phyloP scores from a whole-genome alignment of 64 coral and sea anemone species.

The Actinia equina region DNA sequence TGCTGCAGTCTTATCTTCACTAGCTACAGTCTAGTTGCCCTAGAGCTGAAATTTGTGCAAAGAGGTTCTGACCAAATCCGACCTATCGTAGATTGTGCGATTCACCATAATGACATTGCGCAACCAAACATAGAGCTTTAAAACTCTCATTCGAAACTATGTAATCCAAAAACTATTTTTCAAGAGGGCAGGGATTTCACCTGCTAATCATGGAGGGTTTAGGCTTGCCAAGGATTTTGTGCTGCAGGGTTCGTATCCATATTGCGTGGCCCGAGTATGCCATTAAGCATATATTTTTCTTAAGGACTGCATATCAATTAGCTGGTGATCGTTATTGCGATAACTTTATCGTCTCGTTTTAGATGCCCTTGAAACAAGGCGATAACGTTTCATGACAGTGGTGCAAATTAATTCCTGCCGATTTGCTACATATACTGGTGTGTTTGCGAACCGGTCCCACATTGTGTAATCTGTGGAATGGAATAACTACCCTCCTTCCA shows the following conservation, averaged over 20 bases:
- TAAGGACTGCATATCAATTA: not conserved
- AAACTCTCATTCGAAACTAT: not conserved
- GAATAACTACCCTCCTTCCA: not conserved
- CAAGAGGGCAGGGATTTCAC: not conserved
- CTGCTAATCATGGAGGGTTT: not conserved
- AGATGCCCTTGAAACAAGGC: not conserved
- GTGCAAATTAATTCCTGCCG: not conserved
- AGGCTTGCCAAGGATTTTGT: not conserved
- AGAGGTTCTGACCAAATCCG: too few relatives aligned
- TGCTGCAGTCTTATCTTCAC: too few relatives aligned
- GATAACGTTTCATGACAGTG: not conserved
- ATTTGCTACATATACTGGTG: not conserved
- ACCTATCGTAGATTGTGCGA: not conserved
- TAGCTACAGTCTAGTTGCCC: too few relatives aligned
- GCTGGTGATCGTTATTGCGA: not conserved
- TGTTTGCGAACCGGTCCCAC: not conserved
- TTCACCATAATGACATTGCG: not conserved
- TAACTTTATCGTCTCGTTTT: not conserved
- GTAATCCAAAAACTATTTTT: not conserved
- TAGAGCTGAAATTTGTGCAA: too few relatives aligned
- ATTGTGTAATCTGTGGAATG: not conserved
- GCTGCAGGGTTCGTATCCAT: not conserved
- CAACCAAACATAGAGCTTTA: not conserved
- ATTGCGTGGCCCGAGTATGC: not conserved
- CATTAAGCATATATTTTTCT: not conserved